phyloP scores from a whole-genome alignment of 2,888 invertebrate species.

The Alsophila aescularia region DNA sequence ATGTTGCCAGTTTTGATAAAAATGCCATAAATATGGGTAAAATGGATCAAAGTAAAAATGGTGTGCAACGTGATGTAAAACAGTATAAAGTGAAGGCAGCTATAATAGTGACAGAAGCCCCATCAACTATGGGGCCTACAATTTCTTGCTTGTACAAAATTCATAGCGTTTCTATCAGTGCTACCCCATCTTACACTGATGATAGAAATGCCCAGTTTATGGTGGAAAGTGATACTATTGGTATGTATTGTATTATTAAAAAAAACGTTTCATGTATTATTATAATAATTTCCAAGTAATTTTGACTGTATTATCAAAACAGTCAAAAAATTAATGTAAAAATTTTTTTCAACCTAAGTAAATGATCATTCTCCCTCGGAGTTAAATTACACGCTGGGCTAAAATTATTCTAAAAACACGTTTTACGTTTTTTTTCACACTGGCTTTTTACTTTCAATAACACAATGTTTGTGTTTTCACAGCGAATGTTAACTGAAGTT shows the following conservation, averaged over 20 bases:
- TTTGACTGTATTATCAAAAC: no score
- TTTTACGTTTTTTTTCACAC: no score
- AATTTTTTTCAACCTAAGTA: no score
- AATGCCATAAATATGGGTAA: slow-evolving; percentile 53
- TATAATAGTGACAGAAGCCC: slow-evolving; percentile 49
- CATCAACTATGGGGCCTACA: slow-evolving; percentile 59
- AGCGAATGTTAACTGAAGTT: no score
- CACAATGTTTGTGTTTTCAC: no score
- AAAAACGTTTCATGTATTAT: no score
- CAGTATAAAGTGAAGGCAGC: slow-evolving; percentile 61
- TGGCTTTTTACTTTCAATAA: no score
- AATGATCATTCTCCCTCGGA: no score
- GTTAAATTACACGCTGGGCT: no score
- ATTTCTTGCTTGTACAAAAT: slow-evolving; percentile 72
- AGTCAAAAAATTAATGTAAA: no score
- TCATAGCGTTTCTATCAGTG: slow-evolving; percentile 67
- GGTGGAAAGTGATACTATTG: slow-evolving; percentile 69
- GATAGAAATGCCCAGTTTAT: slow-evolving; percentile 64
- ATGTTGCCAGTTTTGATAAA: slow-evolving; percentile 52
- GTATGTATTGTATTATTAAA: slow-evolving; percentile 47
- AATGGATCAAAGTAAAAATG: slow-evolving; percentile 55
- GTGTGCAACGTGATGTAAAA: slow-evolving; percentile 50
- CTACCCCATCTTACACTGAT: slow-evolving; percentile 69
- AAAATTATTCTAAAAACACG: no score
- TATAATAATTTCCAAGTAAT: no score